phyloP scores from a whole-genome alignment of 2,888 invertebrate genomes.

The Creontiades dilutus region DNA sequence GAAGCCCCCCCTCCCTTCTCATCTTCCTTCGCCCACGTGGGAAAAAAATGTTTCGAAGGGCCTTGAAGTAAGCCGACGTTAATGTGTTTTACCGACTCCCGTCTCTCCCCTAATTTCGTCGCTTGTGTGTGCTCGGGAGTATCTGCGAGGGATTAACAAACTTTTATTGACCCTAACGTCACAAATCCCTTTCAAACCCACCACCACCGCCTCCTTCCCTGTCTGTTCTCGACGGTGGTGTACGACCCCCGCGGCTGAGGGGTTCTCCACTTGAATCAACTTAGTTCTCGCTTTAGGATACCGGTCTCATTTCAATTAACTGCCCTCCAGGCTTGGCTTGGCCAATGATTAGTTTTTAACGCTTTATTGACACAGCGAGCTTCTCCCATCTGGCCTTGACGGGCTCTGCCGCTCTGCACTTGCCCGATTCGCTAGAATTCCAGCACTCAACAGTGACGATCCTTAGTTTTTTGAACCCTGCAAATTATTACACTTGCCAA shows the following conservation, averaged over 20 bases:
- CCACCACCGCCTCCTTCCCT: neutral
- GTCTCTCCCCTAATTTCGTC: conserved; percentile 45
- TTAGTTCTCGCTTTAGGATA: neutral
- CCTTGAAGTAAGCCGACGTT: conserved; percentile 18
- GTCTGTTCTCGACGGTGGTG: too few relatives aligned
- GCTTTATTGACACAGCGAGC: conserved; percentile 9
- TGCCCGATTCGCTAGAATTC: neutral
- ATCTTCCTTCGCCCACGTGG: too few relatives aligned
- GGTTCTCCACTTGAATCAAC: too few relatives aligned
- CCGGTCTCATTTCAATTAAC: conserved; percentile 13
- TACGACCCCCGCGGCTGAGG: too few relatives aligned
- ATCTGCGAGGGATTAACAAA: conserved; percentile 61
- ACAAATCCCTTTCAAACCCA: conserved; percentile 51
- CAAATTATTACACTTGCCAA: too few relatives aligned
- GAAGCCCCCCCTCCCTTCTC: too few relatives aligned
- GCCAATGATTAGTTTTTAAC: neutral
- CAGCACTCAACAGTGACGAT: too few relatives aligned
- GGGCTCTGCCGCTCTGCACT: neutral
- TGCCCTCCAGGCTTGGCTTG: neutral
- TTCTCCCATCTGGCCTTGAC: conserved; percentile 16
- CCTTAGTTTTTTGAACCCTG: too few relatives aligned
- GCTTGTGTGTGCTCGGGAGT: conserved; percentile 60
- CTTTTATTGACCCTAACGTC: conserved; percentile 63
- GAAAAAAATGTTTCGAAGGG: neutral
- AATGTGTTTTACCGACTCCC: conserved; percentile 49